Base-by-base conservation (phyloP, 2,113 vertebrate species). In the Lycaon pictus region DNA sequence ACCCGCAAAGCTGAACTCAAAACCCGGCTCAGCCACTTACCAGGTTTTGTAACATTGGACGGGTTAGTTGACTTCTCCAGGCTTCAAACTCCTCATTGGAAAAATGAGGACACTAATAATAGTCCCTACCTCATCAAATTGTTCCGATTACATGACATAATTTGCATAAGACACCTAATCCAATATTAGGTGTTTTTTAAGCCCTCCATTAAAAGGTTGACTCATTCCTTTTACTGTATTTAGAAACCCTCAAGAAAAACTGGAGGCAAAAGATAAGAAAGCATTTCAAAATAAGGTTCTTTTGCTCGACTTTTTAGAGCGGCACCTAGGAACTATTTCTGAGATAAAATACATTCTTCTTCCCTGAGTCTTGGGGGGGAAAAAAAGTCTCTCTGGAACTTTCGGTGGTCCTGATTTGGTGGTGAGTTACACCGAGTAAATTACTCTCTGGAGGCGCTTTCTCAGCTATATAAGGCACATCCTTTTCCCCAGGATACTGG, bases 401-500 rank as follows among this genome's bases (percentile, higher is more conserved):
- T 96, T 76, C 17, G 3, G 82, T 62, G 83, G 87, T 90, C 91
- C 90, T 94, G 88, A 94, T 85, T 93, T 72, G 92, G 65, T 83
- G 19, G 87, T 93, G 96, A 97, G 93, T 96, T 97, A 94, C 74
- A 37, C 55, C 16, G 76, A 92, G 71, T 94, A 53, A 96, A 97
- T 97, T 77, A 83, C 77, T 97, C 97, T 91, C 97, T 58, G 5
- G 76, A 93, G 93, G 43, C 2, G 0, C 67, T 90, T 7, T 81
- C 82, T 96, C 58, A 29, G 94, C 97, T 93, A 3, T 62, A 58
- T 37, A 69, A 94, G 69, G 92, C 84, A 79, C 90, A 96, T 96
- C 67, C 23, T 71, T 95, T 96, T 29, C 12, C 93, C 93, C 67
- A 53, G 91, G 96, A 96, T 85, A 95, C 94, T 2, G 76, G 95